phyloP scores from a whole-genome alignment of 2,797 vertebrate genomes.

The Sardinella longiceps region DNA sequence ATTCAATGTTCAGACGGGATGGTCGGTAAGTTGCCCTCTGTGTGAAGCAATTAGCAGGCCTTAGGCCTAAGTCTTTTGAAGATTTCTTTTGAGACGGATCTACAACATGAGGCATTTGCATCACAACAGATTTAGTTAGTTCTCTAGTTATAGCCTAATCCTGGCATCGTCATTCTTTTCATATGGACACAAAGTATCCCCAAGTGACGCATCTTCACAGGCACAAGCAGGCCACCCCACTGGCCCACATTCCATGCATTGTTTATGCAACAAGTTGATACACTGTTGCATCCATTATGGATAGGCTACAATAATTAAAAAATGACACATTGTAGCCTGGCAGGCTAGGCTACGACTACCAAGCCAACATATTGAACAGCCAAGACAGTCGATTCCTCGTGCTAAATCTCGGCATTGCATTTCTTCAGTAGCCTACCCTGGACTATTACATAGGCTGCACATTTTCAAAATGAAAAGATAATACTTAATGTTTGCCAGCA shows the following conservation, averaged over 20 bases:
- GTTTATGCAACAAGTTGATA: too few relatives aligned
- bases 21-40: conserved; percentile 31
- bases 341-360: too few relatives aligned
- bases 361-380: too few relatives aligned
- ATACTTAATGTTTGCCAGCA: too few relatives aligned
- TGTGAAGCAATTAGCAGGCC: conserved; percentile 37
- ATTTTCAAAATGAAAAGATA: too few relatives aligned
- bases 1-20: background rate
- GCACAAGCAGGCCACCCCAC: background rate
- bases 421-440: too few relatives aligned
- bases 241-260: background rate
- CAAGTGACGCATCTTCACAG: background rate
- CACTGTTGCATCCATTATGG: too few relatives aligned
- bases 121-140: conserved; percentile 47
- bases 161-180: conserved; percentile 15
- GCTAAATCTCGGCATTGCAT: too few relatives aligned
- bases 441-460: too few relatives aligned
- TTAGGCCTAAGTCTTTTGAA: conserved; percentile 51
- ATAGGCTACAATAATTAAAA: too few relatives aligned
- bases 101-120: conserved; percentile 50
- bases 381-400: too few relatives aligned
- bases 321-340: too few relatives aligned
- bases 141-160: conserved; percentile 38
- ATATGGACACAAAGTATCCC: background rate
- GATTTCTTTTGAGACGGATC: conserved; percentile 57